These are phyloP conservation scores for Tetragnatha versicolor DNA, from an alignment of 1,140 invertebrate species.

Conservation along the genomic window DNA sequence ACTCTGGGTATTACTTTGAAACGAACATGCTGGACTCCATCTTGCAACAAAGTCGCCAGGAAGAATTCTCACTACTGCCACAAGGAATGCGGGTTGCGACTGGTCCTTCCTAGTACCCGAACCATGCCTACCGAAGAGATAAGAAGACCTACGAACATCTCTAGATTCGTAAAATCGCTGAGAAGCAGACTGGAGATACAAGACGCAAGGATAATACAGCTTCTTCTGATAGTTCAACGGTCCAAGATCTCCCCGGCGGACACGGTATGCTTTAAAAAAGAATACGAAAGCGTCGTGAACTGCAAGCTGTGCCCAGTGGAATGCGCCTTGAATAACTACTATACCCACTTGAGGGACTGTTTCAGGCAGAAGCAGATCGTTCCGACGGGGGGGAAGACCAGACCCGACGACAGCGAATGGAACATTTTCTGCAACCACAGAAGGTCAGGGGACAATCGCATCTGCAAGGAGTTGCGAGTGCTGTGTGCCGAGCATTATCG, in stretches of 20 bases:
- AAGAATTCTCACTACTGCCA: constrained; percentile 95
- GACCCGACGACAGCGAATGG: constrained; percentile 23
- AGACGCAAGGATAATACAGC: constrained; percentile 76
- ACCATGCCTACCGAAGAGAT: constrained; percentile 90
- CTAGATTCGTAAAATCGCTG: constrained; percentile 74
- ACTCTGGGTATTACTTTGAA: constrained; percentile 81
- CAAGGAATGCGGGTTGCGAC: constrained; percentile 87
- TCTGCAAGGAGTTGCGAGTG: constrained; percentile 93
- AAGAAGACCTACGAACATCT: constrained; percentile 79
- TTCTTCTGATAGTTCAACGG: constrained; percentile 65
- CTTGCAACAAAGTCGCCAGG: constrained; percentile 79
- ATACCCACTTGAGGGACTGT: constrained; percentile 15
- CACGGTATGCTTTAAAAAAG: background rate
- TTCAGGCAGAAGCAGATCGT: constrained; percentile 25
- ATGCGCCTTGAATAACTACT: background rate
- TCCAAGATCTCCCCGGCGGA: background rate
- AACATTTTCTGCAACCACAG: constrained; percentile 35
- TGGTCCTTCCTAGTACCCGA: constrained; percentile 80
- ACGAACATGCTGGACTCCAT: constrained; percentile 84
- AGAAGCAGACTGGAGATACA: constrained; percentile 71
- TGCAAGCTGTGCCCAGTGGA: constrained; percentile 22
- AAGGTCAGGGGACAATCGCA: constrained; percentile 74
- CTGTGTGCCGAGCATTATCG: constrained; percentile 95
- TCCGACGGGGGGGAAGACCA: background rate
- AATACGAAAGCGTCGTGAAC: background rate